Evolutionary conservation across 2,113 vertebrate genomes (phyloP), one percentile per base, ranked within the genome.

Genomic region (Antidorcas marsupialis): DNA sequence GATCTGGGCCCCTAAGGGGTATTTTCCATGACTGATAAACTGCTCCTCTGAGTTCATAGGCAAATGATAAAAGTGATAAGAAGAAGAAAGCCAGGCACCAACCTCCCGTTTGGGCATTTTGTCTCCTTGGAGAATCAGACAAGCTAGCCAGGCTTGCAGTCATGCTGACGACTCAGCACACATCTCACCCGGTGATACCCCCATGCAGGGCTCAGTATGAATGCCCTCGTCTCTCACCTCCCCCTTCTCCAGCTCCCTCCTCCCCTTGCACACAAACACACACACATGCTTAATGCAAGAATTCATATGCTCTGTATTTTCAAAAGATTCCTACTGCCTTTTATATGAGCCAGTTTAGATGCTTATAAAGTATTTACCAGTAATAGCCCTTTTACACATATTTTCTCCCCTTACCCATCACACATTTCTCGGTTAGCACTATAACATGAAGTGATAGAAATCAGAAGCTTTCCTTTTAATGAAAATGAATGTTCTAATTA

Each of bases 11-110:
- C 95, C 97, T 97, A 59, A 94, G 89, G 96, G 96, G 94, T 92
- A 96, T 98, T 98, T 98, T 97, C 96, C 83, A 53, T 53, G 79
- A 94, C 98, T 96, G 97, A 98, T 96, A 97, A 98, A 97, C 96
- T 95, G 85, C 50, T 97, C 89, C 93, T 96, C 89, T 50, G 85
- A 97, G 88, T 96, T 97, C 97, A 95, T 78, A 97, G 95, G 86
- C 95, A 98, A 98, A 97, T 83, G 96, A 97, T 97, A 55, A 95
- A 97, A 96, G 97, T 87, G 67, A 96, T 97, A 96, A 95, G 96
- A 95, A 82, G 27, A 87, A 94, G 74, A 96, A 97, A 97, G 55
- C 88, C 89, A 96, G 57, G 60, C 87, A 84, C 87, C 85, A 95
- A 79, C 55, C 81, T 97, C 96, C 94, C 55, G n/a, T 90, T 87